Base-by-base conservation (phyloP, 2,888 invertebrate species). In the Eurois occulta region DNA sequence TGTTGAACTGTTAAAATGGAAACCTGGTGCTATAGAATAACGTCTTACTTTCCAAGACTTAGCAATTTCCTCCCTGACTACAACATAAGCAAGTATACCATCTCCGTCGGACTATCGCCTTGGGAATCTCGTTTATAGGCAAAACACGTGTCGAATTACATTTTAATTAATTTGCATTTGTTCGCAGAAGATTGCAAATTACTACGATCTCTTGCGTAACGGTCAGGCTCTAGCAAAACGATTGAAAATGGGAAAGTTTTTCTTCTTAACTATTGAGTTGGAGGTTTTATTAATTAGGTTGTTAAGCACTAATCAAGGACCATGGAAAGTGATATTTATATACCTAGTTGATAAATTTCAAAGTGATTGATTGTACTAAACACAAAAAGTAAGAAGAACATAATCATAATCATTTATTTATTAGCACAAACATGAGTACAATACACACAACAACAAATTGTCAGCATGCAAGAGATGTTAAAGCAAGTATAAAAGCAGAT, bases 121-220 rank as follows among this genome's bases (percentile, higher is more conserved):
- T 38, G 80, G 79, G 80, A 77, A 73, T 67, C 75, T 77, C 80
- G 80, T 85, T 85, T 77, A 77, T 24, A 85, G 13, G 83, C 85
- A 72, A 83, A 86, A 86, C 83, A 86, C 86, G 85, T 83, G 85
- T 83, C 86, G 75, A 85, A 85, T 85, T 83, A 85, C 86, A 77
- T 80, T 85, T 85, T 86, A 85, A 85, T 85, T 86, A 85, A 85
- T 85, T 85, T 86, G 83, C 83, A 85, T 86, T 85, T 72, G 77
- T 77, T 86, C 86, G 58, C 80, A 75, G 73, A 74, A 85, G 75
- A 83, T 83, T 86, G 85, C 75, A 80, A 86, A 85, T 83, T 80
- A 80, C 71, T 78, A 52, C 73, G 80, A 72, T 72, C 80, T 77
- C 86, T 81, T 65, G 78, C 70, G 85, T 78, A 85, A 85, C 78